Evolutionary conservation across 2,888 invertebrate genomes (phyloP).

Genomic region (Oscheius myriophilus): DNA sequence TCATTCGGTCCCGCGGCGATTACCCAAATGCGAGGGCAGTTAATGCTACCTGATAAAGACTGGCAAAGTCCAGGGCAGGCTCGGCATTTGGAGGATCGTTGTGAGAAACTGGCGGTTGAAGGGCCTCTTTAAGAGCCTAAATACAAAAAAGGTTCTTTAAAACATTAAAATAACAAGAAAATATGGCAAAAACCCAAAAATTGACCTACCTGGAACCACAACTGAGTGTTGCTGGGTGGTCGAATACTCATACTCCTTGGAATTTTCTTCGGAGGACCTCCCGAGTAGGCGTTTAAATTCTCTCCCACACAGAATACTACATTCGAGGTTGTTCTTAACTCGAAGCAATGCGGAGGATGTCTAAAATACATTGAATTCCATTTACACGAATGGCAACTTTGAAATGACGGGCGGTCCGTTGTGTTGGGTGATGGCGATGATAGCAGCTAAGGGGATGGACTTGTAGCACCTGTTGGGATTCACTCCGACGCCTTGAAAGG

Average conservation of each 20-base stretch:
- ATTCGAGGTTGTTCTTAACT: slow-evolving; percentile 64
- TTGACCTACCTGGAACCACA: slow-evolving; percentile 60
- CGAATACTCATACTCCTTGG: slow-evolving; percentile 49
- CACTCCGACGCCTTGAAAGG: slow-evolving; percentile 42
- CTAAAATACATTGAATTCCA: slow-evolving; percentile 21
- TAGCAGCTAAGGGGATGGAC: slow-evolving; percentile 63
- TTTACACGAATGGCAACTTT: slow-evolving; percentile 25
- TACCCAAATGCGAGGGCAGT: too few species aligned
- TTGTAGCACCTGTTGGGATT: slow-evolving; percentile 62
- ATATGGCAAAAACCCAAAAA: slow-evolving; percentile 3
- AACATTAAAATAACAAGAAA: slow-evolving; percentile 39
- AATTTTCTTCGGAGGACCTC: slow-evolving; percentile 52
- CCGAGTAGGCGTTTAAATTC: slow-evolving; percentile 59
- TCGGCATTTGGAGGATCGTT: slow-evolving; percentile 62
- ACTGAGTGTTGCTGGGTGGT: slow-evolving; percentile 53
- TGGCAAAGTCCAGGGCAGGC: slow-evolving; percentile 67
- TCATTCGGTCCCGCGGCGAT: too few species aligned
- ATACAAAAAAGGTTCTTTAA: slow-evolving; percentile 39
- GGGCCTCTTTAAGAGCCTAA: slow-evolving; percentile 55
- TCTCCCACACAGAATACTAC: slow-evolving; percentile 70
- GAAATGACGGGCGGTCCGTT: slow-evolving; percentile 63
- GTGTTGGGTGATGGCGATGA: slow-evolving; percentile 63
- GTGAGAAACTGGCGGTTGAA: slow-evolving; percentile 58
- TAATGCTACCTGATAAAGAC: slow-evolving; percentile 62
- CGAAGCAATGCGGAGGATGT: slow-evolving; percentile 70